These are phyloP conservation scores for Phyllotis vaccarum DNA, from an alignment of 2,797 vertebrate species.

Conservation along the genomic window DNA sequence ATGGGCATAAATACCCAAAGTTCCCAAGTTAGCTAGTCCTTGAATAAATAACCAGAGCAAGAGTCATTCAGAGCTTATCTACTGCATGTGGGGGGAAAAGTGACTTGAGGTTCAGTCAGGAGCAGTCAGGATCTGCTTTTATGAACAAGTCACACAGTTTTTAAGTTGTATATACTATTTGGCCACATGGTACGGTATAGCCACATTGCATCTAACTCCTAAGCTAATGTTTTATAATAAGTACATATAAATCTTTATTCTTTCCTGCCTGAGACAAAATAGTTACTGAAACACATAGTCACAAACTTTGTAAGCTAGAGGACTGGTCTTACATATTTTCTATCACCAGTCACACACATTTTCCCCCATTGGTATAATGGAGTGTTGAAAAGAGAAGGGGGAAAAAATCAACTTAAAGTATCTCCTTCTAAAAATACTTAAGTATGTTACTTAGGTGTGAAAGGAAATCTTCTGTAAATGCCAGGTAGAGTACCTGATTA, in stretches of 20 bases:
- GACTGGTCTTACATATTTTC: neutral
- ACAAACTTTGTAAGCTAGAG: neutral
- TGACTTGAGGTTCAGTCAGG: constrained; percentile 56
- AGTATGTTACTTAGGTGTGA: neutral
- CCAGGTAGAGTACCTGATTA: neutral
- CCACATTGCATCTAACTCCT: neutral
- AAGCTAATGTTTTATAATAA: constrained; percentile 5
- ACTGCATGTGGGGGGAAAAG: neutral
- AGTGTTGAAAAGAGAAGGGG: neutral
- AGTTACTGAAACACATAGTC: constrained; percentile 45
- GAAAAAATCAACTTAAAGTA: neutral
- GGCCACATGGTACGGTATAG: neutral
- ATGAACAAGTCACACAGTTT: constrained; percentile 58
- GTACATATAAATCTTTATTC: constrained; percentile 8
- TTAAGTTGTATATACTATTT: constrained; percentile 15
- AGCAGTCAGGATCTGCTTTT: constrained; percentile 9
- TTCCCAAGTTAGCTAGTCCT: constrained; percentile 41
- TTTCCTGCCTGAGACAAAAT: constrained; percentile 45
- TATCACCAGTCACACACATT: neutral
- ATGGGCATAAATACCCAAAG: neutral
- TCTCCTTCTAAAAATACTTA: constrained; percentile 29
- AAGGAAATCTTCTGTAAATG: neutral
- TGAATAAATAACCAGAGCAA: neutral
- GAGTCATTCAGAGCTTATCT: neutral
- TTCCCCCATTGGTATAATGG: neutral